These are phyloP conservation scores for Beris morrisii DNA, from an alignment of 2,888 invertebrate species.

Conservation along the genomic window DNA sequence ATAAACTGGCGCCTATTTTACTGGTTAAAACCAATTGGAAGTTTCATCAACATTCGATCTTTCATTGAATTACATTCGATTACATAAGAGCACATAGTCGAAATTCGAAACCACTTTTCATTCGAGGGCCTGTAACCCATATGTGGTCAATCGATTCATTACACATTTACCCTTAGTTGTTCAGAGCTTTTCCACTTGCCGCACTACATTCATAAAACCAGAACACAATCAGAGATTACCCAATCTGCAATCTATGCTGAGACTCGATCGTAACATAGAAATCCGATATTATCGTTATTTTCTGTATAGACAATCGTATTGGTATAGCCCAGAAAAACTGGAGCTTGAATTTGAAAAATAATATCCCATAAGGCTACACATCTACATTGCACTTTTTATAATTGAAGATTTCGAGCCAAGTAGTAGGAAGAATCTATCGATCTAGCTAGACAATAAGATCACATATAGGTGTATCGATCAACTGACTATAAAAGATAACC, in stretches of 20 bases:
- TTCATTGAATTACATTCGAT: too few species aligned
- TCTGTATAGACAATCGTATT: too few species aligned
- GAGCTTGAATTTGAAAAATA: too few species aligned
- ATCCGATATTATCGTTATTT: neutral
- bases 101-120: neutral
- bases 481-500: constrained; percentile 3
- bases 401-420: too few species aligned
- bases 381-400: too few species aligned
- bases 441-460: too few species aligned
- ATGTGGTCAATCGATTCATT: constrained; percentile 1
- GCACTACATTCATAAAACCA: neutral
- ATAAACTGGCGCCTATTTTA: too few species aligned
- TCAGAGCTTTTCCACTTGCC: neutral
- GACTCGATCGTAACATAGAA: neutral
- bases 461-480: neutral
- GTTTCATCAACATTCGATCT: too few species aligned
- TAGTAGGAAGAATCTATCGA: too few species aligned
- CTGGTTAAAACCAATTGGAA: too few species aligned
- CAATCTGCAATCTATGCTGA: neutral
- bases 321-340: too few species aligned
- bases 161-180: neutral
- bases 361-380: too few species aligned
- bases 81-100: neutral
- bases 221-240: constrained; percentile 1
- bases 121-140: constrained; percentile 18